A percentile compares a stretch with the other conserved stretches of the same genome.
phyloP scores from a whole-genome alignment of 2,797 vertebrate genomes.

The Somateria mollissima region DNA sequence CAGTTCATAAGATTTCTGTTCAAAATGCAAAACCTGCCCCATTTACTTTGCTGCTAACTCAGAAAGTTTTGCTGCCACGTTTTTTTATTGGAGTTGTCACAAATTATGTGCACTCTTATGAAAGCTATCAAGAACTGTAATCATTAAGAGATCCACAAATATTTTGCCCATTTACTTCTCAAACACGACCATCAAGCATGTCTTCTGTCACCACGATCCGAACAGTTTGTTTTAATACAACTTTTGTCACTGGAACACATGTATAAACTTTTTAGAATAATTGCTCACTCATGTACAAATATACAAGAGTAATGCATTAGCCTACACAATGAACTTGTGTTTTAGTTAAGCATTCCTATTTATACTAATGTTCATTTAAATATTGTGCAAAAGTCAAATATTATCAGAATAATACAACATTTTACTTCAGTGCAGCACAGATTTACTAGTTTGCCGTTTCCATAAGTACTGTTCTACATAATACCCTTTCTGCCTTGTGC shows the following conservation, averaged over 20 bases:
- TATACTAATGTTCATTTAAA: conserved; percentile 75
- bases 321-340: conserved; percentile 68
- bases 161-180: conserved; percentile 85
- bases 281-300: conserved; percentile 80
- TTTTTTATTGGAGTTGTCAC: conserved; percentile 91
- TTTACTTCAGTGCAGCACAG: conserved; percentile 18
- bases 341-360: conserved; percentile 74
- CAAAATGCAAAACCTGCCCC: conserved; percentile 89
- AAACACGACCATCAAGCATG: conserved; percentile 76
- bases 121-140: conserved; percentile 86
- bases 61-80: conserved; percentile 89
- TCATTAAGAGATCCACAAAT: conserved; percentile 86
- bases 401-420: conserved; percentile 64
- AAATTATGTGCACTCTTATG: conserved; percentile 87
- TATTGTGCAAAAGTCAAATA: conserved; percentile 74
- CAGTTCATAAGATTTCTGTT: conserved; percentile 89
- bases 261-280: conserved; percentile 86
- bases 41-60: conserved; percentile 88
- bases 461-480: conserved; percentile 38
- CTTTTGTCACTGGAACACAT: conserved; percentile 77
- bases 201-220: conserved; percentile 63
- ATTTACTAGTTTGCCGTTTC: conserved; percentile 59
- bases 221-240: conserved; percentile 76
- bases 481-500: conserved; percentile 29
- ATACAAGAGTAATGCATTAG: conserved; percentile 84